Percentiles rank a stretch among this genome's conserved stretches.
phyloP scores from a whole-genome alignment of 2,888 invertebrate genomes.

The Gastrophysa polygoni region DNA sequence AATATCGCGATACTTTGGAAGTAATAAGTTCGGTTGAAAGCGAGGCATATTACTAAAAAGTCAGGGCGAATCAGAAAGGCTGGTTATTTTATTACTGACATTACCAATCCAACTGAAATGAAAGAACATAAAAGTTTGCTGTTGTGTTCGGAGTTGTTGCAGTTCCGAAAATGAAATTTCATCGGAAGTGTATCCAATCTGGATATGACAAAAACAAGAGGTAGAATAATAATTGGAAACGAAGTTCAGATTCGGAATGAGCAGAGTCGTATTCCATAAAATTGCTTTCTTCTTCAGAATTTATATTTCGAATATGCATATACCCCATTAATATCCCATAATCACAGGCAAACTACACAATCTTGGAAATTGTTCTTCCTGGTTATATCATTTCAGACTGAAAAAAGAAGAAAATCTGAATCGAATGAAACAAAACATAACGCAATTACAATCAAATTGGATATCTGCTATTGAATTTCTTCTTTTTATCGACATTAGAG shows the following conservation, averaged over 20 bases:
- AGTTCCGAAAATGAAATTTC: background rate
- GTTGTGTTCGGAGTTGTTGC: background rate
- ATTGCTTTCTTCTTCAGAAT: no score
- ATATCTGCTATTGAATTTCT: no score
- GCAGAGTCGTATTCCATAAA: no score
- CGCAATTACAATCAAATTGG: no score
- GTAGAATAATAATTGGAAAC: background rate
- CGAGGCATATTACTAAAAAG: background rate
- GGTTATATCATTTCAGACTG: no score
- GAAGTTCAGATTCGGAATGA: background rate
- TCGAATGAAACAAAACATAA: no score
- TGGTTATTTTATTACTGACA: slow-evolving; percentile 9
- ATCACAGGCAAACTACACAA: no score
- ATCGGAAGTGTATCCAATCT: background rate
- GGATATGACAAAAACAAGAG: background rate
- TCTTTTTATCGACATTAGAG: no score
- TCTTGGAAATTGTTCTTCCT: no score
- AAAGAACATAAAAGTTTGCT: background rate
- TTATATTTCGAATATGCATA: no score
- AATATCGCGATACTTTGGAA: slow-evolving; percentile 9
- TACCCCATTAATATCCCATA: no score
- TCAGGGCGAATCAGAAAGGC: slow-evolving; percentile 5
- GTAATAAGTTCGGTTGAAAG: slow-evolving; percentile 10
- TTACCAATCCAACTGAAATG: background rate
- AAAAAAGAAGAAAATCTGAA: no score